Evolutionary conservation across 2,113 vertebrate species (phyloP).

Genomic region (Nycticryphes semicollaris): DNA sequence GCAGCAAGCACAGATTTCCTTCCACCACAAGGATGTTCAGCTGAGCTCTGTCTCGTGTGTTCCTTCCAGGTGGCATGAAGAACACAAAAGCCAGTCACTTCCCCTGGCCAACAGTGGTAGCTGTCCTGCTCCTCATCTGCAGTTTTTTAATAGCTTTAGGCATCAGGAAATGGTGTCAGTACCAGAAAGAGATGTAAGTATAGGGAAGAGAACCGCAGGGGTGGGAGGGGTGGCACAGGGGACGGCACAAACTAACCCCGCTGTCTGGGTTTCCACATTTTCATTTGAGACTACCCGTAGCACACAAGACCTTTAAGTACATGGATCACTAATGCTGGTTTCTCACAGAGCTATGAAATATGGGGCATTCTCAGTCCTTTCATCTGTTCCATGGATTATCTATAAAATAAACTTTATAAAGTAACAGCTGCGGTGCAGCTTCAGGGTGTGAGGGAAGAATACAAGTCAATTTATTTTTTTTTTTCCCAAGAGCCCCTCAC

Average conservation of each 20-base stretch:
- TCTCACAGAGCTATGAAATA: not conserved
- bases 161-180: slow-evolving; percentile 72
- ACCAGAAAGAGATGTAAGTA: slow-evolving; percentile 77
- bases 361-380: not conserved
- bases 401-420: slow-evolving; percentile 5
- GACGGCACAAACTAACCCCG: not conserved
- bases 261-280: not conserved
- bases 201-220: not conserved
- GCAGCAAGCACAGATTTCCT: rapidly evolving
- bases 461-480: not conserved
- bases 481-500: not conserved
- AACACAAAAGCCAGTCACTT: not conserved
- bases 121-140: slow-evolving; percentile 56
- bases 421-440: not conserved
- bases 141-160: slow-evolving; percentile 26
- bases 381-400: not conserved
- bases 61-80: not conserved
- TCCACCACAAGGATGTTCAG: rapidly evolving
- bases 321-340: not conserved
- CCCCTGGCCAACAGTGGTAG: slow-evolving; percentile 59
- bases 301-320: not conserved
- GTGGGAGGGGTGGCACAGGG: not conserved
- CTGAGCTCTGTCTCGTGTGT: not conserved
- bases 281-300: rapidly evolving
- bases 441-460: not conserved